A percentile compares a stretch with the other conserved stretches of the same genome.
Evolutionary conservation across 2,113 vertebrate genomes (phyloP).

Genomic region (Anolis sagrei): DNA sequence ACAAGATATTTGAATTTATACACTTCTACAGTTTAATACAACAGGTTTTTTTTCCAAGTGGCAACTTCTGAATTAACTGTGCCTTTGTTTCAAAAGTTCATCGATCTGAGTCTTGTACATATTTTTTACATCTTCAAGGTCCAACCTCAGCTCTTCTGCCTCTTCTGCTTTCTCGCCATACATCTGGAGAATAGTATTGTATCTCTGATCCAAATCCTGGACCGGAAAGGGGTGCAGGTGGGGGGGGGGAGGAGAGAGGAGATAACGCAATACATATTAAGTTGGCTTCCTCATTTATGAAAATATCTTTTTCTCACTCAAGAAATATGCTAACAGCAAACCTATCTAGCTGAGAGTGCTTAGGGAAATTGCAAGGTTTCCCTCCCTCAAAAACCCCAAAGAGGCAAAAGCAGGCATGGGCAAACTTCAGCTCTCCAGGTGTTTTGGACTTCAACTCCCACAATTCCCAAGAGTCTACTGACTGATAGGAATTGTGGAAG

Average conservation of each 20-base stretch:
- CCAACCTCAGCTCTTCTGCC: slow-evolving; percentile 92
- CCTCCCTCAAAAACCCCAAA: too few species aligned
- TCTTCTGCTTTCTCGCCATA: slow-evolving; percentile 99
- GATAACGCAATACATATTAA: not conserved
- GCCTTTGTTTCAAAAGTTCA: slow-evolving; percentile 88
- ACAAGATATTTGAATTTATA: slow-evolving; percentile 66
- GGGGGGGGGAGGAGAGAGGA: slow-evolving; percentile 45
- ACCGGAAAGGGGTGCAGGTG: too few species aligned
- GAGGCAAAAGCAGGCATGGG: too few species aligned
- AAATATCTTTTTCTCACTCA: not conserved
- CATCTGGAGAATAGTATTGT: slow-evolving; percentile 99
- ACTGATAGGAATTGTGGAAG: too few species aligned
- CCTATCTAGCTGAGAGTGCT: not conserved
- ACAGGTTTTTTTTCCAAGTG: slow-evolving; percentile 7
- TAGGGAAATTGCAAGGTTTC: not conserved
- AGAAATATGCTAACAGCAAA: not conserved
- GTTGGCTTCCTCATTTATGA: not conserved
- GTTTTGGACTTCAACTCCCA: too few species aligned
- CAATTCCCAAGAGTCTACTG: too few species aligned
- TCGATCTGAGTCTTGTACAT: slow-evolving; percentile 99
- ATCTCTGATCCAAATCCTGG: slow-evolving; percentile 96
- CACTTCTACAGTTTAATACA: slow-evolving; percentile 67
- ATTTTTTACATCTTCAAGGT: slow-evolving; percentile 97
- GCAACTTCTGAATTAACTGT: slow-evolving; percentile 69
- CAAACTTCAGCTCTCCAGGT: too few species aligned